Evolutionary conservation across 2,113 vertebrate genomes (phyloP).

Genomic region (Calypte anna): DNA sequence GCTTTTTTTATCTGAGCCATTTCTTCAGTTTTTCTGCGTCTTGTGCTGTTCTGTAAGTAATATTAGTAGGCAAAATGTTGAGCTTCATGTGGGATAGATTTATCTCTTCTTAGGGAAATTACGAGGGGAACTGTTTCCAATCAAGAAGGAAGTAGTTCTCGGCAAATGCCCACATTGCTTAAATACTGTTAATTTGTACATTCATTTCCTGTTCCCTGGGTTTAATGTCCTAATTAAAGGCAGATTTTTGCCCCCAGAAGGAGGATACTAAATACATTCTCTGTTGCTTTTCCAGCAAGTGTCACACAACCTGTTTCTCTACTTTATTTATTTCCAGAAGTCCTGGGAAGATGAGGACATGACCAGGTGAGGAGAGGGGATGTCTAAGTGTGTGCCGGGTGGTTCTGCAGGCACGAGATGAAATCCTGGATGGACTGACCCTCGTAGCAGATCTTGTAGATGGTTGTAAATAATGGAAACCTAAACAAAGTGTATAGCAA

Average conservation of each 20-base stretch:
- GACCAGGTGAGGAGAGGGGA: not conserved
- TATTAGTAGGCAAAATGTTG: not conserved
- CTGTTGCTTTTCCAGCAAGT: not conserved
- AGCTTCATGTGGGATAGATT: not conserved
- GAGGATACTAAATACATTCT: conserved; percentile 18
- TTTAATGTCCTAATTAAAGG: not conserved
- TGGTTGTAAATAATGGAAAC: conserved; percentile 83
- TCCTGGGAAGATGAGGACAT: not conserved
- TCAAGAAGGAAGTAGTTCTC: not conserved
- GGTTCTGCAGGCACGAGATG: conserved; percentile 86
- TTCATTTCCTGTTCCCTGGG: not conserved
- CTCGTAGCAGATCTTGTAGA: conserved; percentile 88
- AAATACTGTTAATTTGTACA: not conserved
- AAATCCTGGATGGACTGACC: conserved; percentile 81
- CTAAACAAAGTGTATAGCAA: conserved; percentile 48
- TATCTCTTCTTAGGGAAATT: not conserved
- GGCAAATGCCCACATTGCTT: not conserved
- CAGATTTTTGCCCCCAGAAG: not conserved
- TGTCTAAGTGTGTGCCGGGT: conserved; percentile 82
- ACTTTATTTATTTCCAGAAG: not conserved
- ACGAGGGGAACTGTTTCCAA: not conserved
- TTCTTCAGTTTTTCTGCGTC: not conserved
- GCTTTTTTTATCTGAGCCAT: not conserved
- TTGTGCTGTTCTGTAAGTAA: not conserved
- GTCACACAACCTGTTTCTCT: not conserved